These are phyloP conservation scores for Drosophila nigromelanica DNA, from an alignment of 1,140 invertebrate genomes.

Conservation along the genomic window DNA sequence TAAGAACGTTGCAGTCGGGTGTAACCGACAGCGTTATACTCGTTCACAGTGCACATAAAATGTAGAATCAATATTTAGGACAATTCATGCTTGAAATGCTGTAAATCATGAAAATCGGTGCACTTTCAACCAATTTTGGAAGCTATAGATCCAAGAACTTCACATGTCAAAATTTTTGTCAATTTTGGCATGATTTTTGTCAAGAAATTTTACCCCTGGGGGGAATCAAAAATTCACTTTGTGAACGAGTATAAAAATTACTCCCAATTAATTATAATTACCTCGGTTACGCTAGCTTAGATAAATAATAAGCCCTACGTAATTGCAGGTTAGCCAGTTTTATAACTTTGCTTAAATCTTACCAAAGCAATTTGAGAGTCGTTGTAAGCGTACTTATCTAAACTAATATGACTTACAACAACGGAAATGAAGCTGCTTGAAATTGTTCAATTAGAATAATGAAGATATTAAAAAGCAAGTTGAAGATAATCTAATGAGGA, in stretches of 20 bases:
- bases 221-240: no score
- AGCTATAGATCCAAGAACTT: no score
- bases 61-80: no score
- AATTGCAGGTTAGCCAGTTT: conserved; percentile 30
- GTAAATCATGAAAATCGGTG: no score
- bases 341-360: background rate
- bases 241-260: background rate
- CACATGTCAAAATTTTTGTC: no score
- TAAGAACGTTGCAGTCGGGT: no score
- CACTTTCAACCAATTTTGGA: no score
- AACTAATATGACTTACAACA: conserved; percentile 29
- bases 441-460: conserved; percentile 49
- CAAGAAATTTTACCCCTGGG: no score
- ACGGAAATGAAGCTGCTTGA: conserved; percentile 41
- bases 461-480: conserved; percentile 7
- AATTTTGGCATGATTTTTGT: no score
- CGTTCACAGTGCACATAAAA: no score
- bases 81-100: no score
- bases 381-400: conserved; percentile 19
- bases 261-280: conserved; percentile 40
- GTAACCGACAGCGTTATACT: no score
- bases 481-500: conserved; percentile 20
- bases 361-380: background rate
- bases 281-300: conserved; percentile 53
- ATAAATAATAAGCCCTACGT: conserved; percentile 45